Evolutionary conservation across 2,888 invertebrate species (phyloP).

Genomic region (Dimorphilus gyrociliatus): DNA sequence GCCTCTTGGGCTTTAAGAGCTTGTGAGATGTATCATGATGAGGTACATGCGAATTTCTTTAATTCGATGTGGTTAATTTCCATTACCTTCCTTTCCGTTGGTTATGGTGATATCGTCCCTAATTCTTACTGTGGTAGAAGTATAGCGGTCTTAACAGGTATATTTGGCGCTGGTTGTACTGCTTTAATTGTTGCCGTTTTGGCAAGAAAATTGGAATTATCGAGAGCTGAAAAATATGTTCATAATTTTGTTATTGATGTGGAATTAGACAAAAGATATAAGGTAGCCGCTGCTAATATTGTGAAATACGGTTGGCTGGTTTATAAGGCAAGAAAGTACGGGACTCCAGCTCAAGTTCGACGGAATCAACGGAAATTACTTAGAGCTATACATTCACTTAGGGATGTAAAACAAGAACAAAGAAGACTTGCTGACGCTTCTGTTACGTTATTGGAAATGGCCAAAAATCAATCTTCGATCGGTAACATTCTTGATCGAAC

Average conservation of each 20-base stretch:
- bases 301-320: conserved; percentile 31
- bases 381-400: conserved; percentile 28
- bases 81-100: conserved; percentile 35
- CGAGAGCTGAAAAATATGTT: conserved; percentile 33
- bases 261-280: conserved; percentile 26
- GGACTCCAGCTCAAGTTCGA: conserved; percentile 7
- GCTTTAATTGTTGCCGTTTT: conserved; percentile 34
- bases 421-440: conserved; percentile 21
- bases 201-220: conserved; percentile 29
- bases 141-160: conserved; percentile 32
- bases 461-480: conserved; percentile 20
- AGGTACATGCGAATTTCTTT: conserved; percentile 24
- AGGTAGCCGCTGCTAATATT: conserved; percentile 27
- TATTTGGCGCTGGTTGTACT: conserved; percentile 34
- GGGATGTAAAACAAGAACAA: conserved; percentile 32
- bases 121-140: conserved; percentile 33
- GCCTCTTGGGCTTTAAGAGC: conserved; percentile 31
- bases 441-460: conserved; percentile 23
- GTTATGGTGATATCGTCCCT: conserved; percentile 36
- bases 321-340: conserved; percentile 14
- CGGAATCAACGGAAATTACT: conserved; percentile 25
- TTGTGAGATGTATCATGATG: conserved; percentile 28
- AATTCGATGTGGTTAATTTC: conserved; percentile 36
- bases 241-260: conserved; percentile 36
- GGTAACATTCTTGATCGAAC: too few relatives aligned